A percentile compares a stretch with the other conserved stretches of the same genome.
Evolutionary conservation across 2,888 invertebrate species (phyloP).

Genomic region (Drosophila dives): DNA sequence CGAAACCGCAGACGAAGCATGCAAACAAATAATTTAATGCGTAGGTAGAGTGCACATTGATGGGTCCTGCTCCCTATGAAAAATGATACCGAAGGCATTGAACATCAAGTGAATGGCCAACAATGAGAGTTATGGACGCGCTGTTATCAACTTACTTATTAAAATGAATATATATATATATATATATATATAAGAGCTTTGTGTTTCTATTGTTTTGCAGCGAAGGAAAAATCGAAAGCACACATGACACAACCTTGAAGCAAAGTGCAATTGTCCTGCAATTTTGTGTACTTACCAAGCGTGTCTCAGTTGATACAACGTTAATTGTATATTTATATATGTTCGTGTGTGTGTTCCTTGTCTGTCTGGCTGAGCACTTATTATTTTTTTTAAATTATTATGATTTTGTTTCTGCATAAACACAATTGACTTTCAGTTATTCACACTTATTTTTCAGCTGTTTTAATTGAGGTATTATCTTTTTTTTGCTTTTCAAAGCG

Average conservation of each 20-base stretch:
- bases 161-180: conserved; percentile 2
- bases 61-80: conserved; percentile 48
- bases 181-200: conserved; percentile 6
- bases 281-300: conserved; percentile 43
- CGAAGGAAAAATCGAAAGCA: conserved; percentile 66
- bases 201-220: conserved; percentile 43
- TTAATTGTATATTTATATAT: background rate
- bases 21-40: conserved; percentile 50
- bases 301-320: conserved; percentile 5
- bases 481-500: conserved; percentile 26
- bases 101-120: conserved; percentile 57
- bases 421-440: conserved; percentile 5
- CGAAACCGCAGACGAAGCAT: conserved; percentile 20
- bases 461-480: conserved; percentile 21
- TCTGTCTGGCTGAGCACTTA: background rate
- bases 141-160: conserved; percentile 38
- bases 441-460: conserved; percentile 20
- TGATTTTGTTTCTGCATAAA: background rate
- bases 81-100: conserved; percentile 77
- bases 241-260: conserved; percentile 66
- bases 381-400: background rate
- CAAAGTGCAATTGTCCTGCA: conserved; percentile 51
- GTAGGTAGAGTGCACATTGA: conserved; percentile 18
- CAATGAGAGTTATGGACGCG: conserved; percentile 35
- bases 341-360: background rate